Base-by-base conservation (phyloP, 2,797 vertebrate species). In the Catostomus latipinnis region DNA sequence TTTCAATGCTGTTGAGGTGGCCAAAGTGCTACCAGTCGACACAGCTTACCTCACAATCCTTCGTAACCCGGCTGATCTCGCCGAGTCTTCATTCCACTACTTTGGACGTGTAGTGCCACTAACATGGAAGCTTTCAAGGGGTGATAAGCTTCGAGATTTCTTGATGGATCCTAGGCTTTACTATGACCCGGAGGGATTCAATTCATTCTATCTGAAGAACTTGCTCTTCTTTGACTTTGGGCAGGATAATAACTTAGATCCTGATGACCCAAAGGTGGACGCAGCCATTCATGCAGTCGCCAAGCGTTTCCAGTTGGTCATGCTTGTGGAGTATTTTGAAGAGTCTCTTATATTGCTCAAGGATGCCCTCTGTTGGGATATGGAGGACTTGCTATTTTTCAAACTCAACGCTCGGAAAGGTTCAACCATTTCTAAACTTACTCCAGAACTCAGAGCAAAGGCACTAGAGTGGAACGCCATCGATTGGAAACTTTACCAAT, bases 61-160 rank as follows among this genome's bases (percentile, higher is more conserved):
- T 83, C 91, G 98, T 74, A 95, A 98, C 88, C 98, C 98, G 0
- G 97, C 96, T 1, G 95, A 96, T 84, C 96, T 99, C 82, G 99
- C 99, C 0, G 98, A 99, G 92, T 99, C 98, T 0, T 97, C 98
- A 1, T 98, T 99, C 90, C 97, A 98, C 88, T 99, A 99, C 89
- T 99, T 97, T 10, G 94, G 96, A 34, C 90, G 91, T 0, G 0
- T 97, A 85, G 91, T 96, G 71, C 97, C 97, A 54, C 90, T 98
- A 82, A 99, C 97, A 16, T 99, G 98, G 98, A 96, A 95, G 91
- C 91, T 99, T 72, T 84, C 93, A 0, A 93, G 96, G 34, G 93
- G 93, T 0, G 93, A 99, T 81, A 98, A 98, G 89, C 90, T 99
- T 85, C 88, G 92, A 0, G 94, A 95, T 86, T 99, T 99, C 89